These are phyloP conservation scores for Melanotaenia parkinsoni DNA, from an alignment of 2,797 vertebrate species.

Conservation along the genomic window DNA sequence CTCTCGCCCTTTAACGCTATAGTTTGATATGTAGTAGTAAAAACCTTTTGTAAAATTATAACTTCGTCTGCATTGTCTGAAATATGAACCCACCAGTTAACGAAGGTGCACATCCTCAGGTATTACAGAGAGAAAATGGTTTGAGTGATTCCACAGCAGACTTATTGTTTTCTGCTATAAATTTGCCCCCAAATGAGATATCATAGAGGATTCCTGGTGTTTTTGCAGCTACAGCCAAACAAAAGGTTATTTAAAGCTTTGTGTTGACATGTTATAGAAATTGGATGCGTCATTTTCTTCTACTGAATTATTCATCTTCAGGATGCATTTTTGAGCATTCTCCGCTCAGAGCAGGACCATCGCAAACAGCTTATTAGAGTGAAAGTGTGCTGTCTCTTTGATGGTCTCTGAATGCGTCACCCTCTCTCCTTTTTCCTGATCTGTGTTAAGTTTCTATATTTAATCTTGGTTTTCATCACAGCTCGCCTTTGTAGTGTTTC, in stretches of 20 bases:
- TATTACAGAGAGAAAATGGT: background rate
- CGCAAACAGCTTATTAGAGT: slow-evolving; percentile 69
- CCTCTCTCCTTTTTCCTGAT: slow-evolving; percentile 21
- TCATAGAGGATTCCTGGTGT: slow-evolving; percentile 21
- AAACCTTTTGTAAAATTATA: slow-evolving; percentile 35
- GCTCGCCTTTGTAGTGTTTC: slow-evolving; percentile 43
- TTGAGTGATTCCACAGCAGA: background rate
- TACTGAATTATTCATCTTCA: slow-evolving; percentile 69
- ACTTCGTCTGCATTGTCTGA: slow-evolving; percentile 28
- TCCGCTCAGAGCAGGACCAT: slow-evolving; percentile 48
- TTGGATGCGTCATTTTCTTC: slow-evolving; percentile 50
- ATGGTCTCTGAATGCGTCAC: slow-evolving; percentile 67
- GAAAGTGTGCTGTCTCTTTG: slow-evolving; percentile 61
- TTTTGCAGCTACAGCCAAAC: slow-evolving; percentile 12
- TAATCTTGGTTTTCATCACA: slow-evolving; percentile 47
- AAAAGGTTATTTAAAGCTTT: slow-evolving; percentile 43
- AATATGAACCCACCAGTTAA: background rate
- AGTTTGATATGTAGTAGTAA: slow-evolving; percentile 45
- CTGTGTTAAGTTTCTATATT: slow-evolving; percentile 36
- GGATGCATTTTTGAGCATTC: slow-evolving; percentile 55
- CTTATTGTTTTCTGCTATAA: background rate
- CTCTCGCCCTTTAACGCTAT: background rate
- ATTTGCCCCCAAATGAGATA: slow-evolving; percentile 7
- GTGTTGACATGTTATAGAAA: slow-evolving; percentile 15
- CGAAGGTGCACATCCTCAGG: background rate